A percentile compares a stretch with the other conserved stretches of the same genome.
Conservation (phyloP, 30 jellyfish, hydroid and myxozoan species). For the Aurelia aurita complex sp. Pacific region DNA sequence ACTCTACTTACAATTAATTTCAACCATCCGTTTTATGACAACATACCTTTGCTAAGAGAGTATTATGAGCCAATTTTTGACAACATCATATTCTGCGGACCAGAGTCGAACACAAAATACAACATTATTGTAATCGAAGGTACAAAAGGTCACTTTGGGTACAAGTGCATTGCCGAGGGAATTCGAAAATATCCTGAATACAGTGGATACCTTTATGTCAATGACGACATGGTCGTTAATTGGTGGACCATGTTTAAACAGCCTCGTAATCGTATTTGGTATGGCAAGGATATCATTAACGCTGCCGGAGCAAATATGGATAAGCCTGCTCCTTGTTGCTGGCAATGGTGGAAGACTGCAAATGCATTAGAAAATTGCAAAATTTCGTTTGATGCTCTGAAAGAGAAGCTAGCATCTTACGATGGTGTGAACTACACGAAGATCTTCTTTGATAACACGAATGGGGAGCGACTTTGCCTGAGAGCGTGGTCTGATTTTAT, state of each 20-base stretch:
- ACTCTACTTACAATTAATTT: slow-evolving; percentile 43
- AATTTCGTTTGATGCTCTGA: slow-evolving; percentile 29
- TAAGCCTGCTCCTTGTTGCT: slow-evolving; percentile 52
- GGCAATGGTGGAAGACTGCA: slow-evolving; percentile 78
- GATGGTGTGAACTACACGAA: slow-evolving; percentile 27
- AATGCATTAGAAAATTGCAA: slow-evolving; percentile 46
- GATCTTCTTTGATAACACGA: slow-evolving; percentile 42
- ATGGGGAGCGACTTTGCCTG: slow-evolving; percentile 40
- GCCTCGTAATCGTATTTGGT: slow-evolving; percentile 55
- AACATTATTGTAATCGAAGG: slow-evolving; percentile 28
- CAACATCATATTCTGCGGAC: slow-evolving; percentile 55
- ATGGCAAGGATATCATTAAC: slow-evolving; percentile 40
- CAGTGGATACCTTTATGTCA: slow-evolving; percentile 66
- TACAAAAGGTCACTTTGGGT: slow-evolving; percentile 57
- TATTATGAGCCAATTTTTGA: slow-evolving; percentile 48
- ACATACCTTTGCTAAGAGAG: slow-evolving; percentile 47
- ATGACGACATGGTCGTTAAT: slow-evolving; percentile 78
- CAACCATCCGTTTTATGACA: slow-evolving; percentile 49
- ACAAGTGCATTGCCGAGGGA: slow-evolving; percentile 62
- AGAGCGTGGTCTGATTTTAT: slow-evolving; percentile 72
- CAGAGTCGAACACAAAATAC: slow-evolving; percentile 6
- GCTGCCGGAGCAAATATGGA: slow-evolving; percentile 53
- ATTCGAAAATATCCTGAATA: slow-evolving; percentile 32
- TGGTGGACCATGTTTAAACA: slow-evolving; percentile 72
- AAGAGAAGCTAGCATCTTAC: slow-evolving; percentile 9